These are phyloP conservation scores for Hoplias malabaricus DNA, from an alignment of 2,113 vertebrate species.

Conservation along the genomic window DNA sequence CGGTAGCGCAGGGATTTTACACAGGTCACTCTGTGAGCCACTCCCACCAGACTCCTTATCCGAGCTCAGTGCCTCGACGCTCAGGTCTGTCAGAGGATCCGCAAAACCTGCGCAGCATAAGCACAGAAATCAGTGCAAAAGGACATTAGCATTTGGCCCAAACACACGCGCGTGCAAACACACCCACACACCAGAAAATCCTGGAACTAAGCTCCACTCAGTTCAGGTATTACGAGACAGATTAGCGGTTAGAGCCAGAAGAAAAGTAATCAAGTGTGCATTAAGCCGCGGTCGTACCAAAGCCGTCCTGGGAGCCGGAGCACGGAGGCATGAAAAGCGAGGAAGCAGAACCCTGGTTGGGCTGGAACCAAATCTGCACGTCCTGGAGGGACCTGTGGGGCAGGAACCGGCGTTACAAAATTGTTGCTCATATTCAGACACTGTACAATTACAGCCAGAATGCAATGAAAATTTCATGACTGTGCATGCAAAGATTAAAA, in stretches of 20 bases:
- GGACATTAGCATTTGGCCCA: not conserved
- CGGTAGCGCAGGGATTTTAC: constrained; percentile 84
- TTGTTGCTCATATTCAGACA: not conserved
- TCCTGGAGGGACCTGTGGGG: constrained; percentile 86
- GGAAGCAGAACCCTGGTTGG: constrained; percentile 76
- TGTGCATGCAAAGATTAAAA: not conserved
- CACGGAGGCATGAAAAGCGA: constrained; percentile 72
- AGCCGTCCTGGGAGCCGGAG: constrained; percentile 80
- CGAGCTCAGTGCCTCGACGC: constrained; percentile 76
- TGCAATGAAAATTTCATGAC: constrained; percentile 5
- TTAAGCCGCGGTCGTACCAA: constrained; percentile 74
- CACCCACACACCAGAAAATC: not conserved
- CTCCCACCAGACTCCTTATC: constrained; percentile 79
- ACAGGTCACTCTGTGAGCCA: constrained; percentile 84
- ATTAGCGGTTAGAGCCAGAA: not conserved
- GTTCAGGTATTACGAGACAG: constrained; percentile 10
- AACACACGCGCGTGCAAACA: not conserved
- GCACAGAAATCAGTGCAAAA: constrained; percentile 1
- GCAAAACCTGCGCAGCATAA: constrained; percentile 76
- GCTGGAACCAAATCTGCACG: constrained; percentile 96
- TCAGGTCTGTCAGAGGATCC: constrained; percentile 81
- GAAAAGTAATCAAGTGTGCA: not conserved
- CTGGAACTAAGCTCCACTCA: not conserved
- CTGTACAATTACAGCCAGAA: not conserved
- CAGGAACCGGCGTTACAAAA: not conserved